Evolutionary conservation across 2,888 invertebrate species (phyloP).

Genomic region (Catocala nupta): DNA sequence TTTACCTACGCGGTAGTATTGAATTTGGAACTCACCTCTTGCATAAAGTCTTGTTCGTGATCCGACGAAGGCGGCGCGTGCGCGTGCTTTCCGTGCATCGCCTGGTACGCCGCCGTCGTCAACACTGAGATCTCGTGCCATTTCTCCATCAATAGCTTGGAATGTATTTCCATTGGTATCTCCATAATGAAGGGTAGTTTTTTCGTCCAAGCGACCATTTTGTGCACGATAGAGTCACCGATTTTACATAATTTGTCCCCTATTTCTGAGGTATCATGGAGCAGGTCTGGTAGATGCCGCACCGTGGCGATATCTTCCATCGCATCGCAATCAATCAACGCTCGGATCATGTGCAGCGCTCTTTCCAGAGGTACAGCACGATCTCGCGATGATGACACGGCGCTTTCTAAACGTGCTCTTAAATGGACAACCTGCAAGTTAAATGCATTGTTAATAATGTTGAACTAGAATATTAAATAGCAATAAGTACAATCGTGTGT

Average conservation of each 20-base stretch:
- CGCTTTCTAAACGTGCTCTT: conserved; percentile 95
- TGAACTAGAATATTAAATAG: not conserved
- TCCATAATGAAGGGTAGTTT: conserved; percentile 98
- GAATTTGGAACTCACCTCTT: conserved; percentile 89
- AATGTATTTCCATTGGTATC: conserved; percentile 98
- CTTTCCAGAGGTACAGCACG: conserved; percentile 94
- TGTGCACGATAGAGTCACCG: conserved; percentile 99
- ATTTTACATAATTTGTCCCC: conserved; percentile 97
- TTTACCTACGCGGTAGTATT: conserved; percentile 25
- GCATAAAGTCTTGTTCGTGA: conserved; percentile 93
- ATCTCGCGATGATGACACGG: conserved; percentile 95
- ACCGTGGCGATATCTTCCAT: conserved; percentile 98
- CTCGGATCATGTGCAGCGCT: conserved; percentile 95
- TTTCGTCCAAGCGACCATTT: conserved; percentile 99
- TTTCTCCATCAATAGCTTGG: conserved; percentile 97
- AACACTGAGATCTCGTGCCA: conserved; percentile 99
- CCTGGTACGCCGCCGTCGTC: conserved; percentile 97
- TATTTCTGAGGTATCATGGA: conserved; percentile 96
- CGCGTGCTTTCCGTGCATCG: conserved; percentile 91
- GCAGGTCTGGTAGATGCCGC: conserved; percentile 95
- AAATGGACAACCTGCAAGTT: conserved; percentile 90
- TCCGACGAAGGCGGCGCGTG: conserved; percentile 81
- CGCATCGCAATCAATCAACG: conserved; percentile 98
- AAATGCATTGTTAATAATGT: conserved; percentile 25
- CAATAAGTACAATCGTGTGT: not conserved